Evolutionary conservation across 2,888 invertebrate species (phyloP).

Genomic region (Lithophane semibrunnea): DNA sequence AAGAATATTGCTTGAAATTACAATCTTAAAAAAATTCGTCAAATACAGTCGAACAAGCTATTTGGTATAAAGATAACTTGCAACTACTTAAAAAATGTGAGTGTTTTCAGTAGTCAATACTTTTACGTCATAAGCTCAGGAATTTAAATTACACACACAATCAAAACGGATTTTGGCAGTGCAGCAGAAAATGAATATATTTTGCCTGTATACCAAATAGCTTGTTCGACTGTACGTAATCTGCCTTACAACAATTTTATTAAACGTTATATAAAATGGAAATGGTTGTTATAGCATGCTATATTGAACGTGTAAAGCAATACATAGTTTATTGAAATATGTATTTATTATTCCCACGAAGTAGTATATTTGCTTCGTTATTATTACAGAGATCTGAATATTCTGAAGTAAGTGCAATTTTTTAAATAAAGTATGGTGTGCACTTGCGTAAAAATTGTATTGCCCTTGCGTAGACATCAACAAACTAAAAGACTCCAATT

Average conservation of each 20-base stretch:
- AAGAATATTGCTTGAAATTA: background rate
- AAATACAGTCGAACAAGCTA: background rate
- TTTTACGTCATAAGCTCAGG: too few relatives aligned
- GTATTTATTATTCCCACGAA: conserved; percentile 2
- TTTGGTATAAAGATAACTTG: too few relatives aligned
- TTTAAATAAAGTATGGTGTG: background rate
- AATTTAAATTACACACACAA: too few relatives aligned
- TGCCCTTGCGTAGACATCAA: background rate
- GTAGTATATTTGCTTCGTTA: too few relatives aligned
- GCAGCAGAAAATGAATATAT: too few relatives aligned
- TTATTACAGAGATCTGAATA: conserved; percentile 35
- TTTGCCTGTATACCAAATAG: too few relatives aligned
- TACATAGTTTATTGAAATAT: conserved; percentile 14
- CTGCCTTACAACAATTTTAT: background rate
- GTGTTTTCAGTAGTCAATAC: too few relatives aligned
- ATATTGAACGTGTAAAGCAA: conserved; percentile 14
- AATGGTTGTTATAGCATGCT: conserved; percentile 25
- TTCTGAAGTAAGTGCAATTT: conserved; percentile 17
- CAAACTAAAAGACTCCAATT: background rate
- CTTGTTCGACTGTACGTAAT: background rate
- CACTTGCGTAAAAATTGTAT: conserved; percentile 18
- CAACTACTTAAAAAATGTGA: too few relatives aligned
- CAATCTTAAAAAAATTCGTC: background rate
- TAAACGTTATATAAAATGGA: background rate
- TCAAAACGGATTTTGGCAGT: too few relatives aligned